Evolutionary conservation across 2,888 invertebrate species (phyloP), one percentile per base, ranked within the genome.

Genomic region (Sinhomidia bicolor): DNA sequence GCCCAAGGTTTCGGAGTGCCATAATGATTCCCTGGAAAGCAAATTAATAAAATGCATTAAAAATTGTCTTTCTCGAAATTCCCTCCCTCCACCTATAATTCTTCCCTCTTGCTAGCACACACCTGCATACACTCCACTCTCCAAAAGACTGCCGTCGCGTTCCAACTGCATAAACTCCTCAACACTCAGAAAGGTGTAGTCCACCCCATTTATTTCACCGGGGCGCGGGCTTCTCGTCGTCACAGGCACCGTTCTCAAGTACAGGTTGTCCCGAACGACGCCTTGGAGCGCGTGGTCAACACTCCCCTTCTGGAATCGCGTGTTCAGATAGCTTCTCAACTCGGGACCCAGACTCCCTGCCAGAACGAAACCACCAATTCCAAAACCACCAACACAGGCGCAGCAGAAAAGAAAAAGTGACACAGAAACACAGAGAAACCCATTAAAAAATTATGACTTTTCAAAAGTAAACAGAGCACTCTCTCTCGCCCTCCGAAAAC

Each of bases 41-140:
- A 82, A 82, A 12, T 36, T 23, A 65, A 47, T 26, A 47, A 81
- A 74, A 71, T 68, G n/a, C 68, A 2, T 41, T 41, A 1, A 71
- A 44, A 9, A 44, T 12, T 9, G 10, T 44, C 17, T 71, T 10
- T 17, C n/a, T 29, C 47, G 17, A 32, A 68, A n/a, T 29, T 10
- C 65, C 29, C 65, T 65, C 65, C 17, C 6, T 10, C 60, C 23
- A 5, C 4, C 20, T n/a, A 62, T 51, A 44, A 85, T 3, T 54
- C 9, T 17, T 17, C 54, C 7, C 54, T 47, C 2, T 5, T 9
- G 2, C 12, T 2, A 2, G 3, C 47, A 36, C 93, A 91, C 92
- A 95, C 95, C 95, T 93, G 95, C 95, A 93, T 95, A 95, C 60
- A 95, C 94, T 14, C 95, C 95, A 93, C 95, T 95, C 93, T 96